Conservation (phyloP, 1,140 invertebrate species). For the Halotydeus destructor region DNA sequence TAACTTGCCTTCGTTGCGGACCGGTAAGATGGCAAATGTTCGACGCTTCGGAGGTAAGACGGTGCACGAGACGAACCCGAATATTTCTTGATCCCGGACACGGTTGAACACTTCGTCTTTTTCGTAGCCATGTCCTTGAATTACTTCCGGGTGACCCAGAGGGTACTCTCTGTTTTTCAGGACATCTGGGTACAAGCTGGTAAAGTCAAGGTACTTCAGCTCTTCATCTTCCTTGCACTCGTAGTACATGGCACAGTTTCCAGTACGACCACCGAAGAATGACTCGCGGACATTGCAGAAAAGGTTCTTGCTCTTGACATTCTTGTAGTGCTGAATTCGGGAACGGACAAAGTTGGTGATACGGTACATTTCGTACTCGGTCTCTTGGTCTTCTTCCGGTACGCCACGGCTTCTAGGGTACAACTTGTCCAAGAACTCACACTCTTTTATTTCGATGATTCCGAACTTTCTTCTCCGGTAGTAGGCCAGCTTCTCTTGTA, state of each 20-base stretch:
- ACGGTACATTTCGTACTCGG: too few species aligned
- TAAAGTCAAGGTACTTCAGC: conserved; percentile 21
- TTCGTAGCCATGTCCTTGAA: conserved; percentile 18
- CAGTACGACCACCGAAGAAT: conserved; percentile 24
- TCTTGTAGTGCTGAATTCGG: too few species aligned
- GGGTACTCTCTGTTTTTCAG: conserved; percentile 17
- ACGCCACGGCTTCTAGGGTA: too few species aligned
- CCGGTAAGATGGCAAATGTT: background rate
- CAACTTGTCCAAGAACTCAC: too few species aligned
- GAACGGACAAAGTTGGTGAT: too few species aligned
- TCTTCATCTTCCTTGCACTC: conserved; percentile 10
- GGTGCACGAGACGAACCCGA: background rate
- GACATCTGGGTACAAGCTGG: conserved; percentile 21
- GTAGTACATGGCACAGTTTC: conserved; percentile 19
- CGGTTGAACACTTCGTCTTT: conserved; percentile 14
- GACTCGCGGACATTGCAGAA: conserved; percentile 17
- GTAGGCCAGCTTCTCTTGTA: background rate
- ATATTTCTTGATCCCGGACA: conserved; percentile 14
- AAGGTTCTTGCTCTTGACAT: too few species aligned
- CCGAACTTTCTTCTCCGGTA: too few species aligned
- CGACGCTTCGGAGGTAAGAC: background rate
- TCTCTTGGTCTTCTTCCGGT: too few species aligned
- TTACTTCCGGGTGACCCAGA: conserved; percentile 22
- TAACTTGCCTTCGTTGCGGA: conserved; percentile 5
- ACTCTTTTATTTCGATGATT: too few species aligned